These are phyloP conservation scores for Ceriagrion tenellum DNA, from an alignment of 2,888 invertebrate species.

Conservation along the genomic window DNA sequence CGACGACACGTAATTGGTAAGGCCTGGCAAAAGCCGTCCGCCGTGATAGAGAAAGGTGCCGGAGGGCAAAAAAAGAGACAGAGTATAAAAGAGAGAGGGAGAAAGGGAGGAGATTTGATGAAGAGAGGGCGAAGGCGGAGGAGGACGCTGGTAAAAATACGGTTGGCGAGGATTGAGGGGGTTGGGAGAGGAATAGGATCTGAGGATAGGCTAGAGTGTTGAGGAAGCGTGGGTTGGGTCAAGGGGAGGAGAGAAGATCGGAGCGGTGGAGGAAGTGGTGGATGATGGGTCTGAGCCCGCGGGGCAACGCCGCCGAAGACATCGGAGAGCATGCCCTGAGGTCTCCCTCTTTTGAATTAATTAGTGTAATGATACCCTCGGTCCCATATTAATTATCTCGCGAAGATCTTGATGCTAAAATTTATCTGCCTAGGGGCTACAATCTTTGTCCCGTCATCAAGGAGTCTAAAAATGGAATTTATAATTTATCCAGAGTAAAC, in stretches of 20 bases:
- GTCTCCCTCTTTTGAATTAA: constrained; percentile 21
- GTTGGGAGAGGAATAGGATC: not conserved
- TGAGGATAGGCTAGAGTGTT: not conserved
- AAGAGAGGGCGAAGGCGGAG: not conserved
- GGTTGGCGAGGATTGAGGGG: not conserved
- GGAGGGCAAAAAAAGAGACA: not conserved
- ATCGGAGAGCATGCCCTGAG: not conserved
- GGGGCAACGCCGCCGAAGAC: not conserved
- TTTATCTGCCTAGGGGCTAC: not conserved
- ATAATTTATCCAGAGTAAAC: constrained; percentile 5
- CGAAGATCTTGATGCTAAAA: not conserved
- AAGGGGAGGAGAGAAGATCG: not conserved
- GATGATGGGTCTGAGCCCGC: not conserved
- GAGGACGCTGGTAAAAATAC: not conserved
- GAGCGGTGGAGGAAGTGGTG: not conserved
- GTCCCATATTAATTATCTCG: not conserved
- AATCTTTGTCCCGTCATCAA: not conserved
- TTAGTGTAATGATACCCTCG: constrained; percentile 24
- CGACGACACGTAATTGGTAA: not conserved
- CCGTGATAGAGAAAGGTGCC: not conserved
- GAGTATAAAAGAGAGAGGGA: not conserved
- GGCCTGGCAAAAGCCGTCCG: not conserved
- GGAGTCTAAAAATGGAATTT: not conserved
- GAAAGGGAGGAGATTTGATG: not conserved
- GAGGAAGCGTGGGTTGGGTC: not conserved